Evolutionary conservation across 1,140 invertebrate genomes (phyloP).

Genomic region (Zaprionus gabonicus): DNA sequence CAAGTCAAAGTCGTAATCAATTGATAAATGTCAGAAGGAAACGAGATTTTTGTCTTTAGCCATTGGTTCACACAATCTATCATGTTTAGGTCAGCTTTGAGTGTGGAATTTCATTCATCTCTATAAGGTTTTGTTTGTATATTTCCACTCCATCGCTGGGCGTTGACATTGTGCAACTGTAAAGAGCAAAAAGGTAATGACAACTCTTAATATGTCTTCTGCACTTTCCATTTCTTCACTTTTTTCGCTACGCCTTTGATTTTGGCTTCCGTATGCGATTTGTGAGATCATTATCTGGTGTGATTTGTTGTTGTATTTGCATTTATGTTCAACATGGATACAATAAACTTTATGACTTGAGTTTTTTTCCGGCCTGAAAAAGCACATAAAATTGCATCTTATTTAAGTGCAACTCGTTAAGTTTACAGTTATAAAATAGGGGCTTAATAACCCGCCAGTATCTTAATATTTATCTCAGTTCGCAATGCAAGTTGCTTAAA

Average conservation of each 20-base stretch:
- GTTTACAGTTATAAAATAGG: constrained; percentile 3
- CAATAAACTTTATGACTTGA: constrained; percentile 17
- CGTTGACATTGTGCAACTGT: constrained; percentile 30
- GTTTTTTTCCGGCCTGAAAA: constrained; percentile 8
- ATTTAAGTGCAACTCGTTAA: not conserved
- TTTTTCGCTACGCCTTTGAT: constrained; percentile 29
- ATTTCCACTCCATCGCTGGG: not conserved
- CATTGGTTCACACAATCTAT: constrained; percentile 69
- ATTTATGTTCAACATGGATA: constrained; percentile 13
- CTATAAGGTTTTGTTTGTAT: not conserved
- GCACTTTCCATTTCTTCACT: constrained; percentile 50
- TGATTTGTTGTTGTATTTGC: constrained; percentile 6
- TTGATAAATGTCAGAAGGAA: constrained; percentile 54
- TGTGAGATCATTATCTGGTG: constrained; percentile 25
- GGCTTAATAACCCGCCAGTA: not conserved
- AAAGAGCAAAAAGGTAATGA: constrained; percentile 37
- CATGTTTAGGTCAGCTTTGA: constrained; percentile 23
- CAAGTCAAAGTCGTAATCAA: constrained; percentile 37
- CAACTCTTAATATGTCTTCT: constrained; percentile 11
- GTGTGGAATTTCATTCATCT: constrained; percentile 16
- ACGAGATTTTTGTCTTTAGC: constrained; percentile 10
- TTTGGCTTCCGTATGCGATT: constrained; percentile 43
- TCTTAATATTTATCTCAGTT: not conserved
- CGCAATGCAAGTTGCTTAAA: not conserved
- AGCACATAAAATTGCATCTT: constrained; percentile 8